Base-by-base conservation (phyloP, 2,888 invertebrate species). In the Phaedon cochleariae region DNA sequence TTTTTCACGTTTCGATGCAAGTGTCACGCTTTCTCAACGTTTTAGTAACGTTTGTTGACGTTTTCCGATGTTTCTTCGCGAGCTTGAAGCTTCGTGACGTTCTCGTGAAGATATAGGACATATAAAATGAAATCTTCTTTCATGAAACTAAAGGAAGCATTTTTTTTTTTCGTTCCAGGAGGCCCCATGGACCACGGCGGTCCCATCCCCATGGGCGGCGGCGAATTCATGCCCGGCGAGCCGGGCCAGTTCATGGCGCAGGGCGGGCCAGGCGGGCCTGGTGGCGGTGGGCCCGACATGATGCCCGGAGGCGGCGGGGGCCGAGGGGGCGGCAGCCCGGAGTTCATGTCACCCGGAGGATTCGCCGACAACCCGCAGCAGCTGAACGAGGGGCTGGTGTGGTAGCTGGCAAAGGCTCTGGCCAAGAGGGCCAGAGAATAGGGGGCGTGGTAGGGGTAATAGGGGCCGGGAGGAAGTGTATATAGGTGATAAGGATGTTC, bases 211-310 rank as follows among this genome's bases (percentile, higher is more conserved):
- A 87, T 90, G 79, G 87, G 90, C 88, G 91, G 90, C 82, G 91
- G 91, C 84, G 94, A 94, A 83, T 93, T 93, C 83, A 85, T 89
- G 83, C 86, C 87, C 67, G 89, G 89, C 71, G 92, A 92, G 84
- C 90, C 85, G 73, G 84, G 81, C 21, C 85, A 78, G 77, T 86
- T 90, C 86, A 84, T 89, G 87, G 75, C 88, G 84, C 73, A 88
- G 55, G 80, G 78, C 63, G 71, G 70, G 52, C 62, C 81, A 87
- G 59, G 89, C 87, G 41, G 70, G 52, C 62, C 81, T 87, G 59
- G 89, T 87, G 41, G 41, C 41, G 41, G 41, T 15, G 41, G 3
- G 7, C 88, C 89, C 1, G 89, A 90, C 73, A 86, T 90, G 78
- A 86, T 88, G 79, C 79, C 91, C 49, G 76, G 76, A 21, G 73